phyloP scores from a whole-genome alignment of 2,797 vertebrate species.

The Propithecus perrieri region DNA sequence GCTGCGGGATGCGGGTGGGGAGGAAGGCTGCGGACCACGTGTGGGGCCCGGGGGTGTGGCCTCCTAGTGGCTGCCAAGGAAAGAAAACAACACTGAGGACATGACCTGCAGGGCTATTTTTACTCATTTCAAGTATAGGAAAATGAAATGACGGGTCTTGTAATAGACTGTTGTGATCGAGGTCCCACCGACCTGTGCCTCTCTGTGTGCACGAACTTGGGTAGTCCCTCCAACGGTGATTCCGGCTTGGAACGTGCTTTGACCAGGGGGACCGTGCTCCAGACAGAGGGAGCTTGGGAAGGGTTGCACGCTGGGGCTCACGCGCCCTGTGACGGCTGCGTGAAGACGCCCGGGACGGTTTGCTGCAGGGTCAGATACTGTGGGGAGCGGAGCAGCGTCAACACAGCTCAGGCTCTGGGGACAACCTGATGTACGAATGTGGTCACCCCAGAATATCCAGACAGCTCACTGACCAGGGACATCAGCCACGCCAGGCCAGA shows the following conservation, averaged over 20 bases:
- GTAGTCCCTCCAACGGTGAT: neutral
- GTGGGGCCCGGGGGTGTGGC: too few species aligned
- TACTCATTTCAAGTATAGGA: neutral
- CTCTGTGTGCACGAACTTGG: fast-evolving
- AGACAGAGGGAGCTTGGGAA: neutral
- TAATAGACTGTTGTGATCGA: neutral
- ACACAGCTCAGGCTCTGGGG: neutral
- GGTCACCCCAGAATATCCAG: neutral
- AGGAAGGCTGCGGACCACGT: neutral
- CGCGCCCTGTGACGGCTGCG: too few species aligned
- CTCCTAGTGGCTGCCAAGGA: too few species aligned
- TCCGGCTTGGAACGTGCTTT: too few species aligned
- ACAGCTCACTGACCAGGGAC: neutral
- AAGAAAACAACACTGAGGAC: fast-evolving
- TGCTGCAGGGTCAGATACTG: fast-evolving
- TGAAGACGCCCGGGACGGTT: neutral
- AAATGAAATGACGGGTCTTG: fast-evolving
- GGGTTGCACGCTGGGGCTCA: neutral
- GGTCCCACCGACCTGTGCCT: fast-evolving
- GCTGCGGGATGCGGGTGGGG: neutral
- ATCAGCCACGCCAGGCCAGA: neutral
- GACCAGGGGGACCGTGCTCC: neutral
- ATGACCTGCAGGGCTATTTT: neutral
- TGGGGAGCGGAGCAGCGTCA: neutral
- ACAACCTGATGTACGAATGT: fast-evolving